Evolutionary conservation across 2,797 vertebrate genomes (phyloP).

Genomic region (Monodelphis domestica): DNA sequence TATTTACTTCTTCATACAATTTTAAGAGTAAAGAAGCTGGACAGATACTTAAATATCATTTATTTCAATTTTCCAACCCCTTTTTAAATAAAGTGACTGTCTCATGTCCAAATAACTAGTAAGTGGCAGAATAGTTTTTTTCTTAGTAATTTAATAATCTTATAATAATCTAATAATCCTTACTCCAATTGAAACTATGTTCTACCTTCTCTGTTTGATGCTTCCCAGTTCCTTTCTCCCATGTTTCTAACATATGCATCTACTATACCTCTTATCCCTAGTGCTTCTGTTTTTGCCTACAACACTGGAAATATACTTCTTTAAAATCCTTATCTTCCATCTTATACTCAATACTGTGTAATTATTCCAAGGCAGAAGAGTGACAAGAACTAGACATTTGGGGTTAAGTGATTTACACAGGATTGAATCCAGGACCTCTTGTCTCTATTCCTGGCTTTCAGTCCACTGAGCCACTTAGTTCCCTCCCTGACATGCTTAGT

Average conservation of each 20-base stretch:
- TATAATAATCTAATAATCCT: too few species aligned
- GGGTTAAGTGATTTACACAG: too few species aligned
- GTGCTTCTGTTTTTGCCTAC: neutral
- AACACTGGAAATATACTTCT: neutral
- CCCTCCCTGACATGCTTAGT: too few species aligned
- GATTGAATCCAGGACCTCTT: too few species aligned
- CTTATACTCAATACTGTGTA: too few species aligned
- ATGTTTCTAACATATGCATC: neutral
- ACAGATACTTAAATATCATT: neutral
- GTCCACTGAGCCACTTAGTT: too few species aligned
- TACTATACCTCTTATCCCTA: neutral
- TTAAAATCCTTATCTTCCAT: too few species aligned
- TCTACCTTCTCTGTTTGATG: neutral
- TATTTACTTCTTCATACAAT: neutral
- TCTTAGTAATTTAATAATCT: too few species aligned
- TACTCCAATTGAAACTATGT: neutral
- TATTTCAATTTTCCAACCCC: neutral
- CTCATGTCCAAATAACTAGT: neutral
- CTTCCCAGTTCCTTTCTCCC: neutral
- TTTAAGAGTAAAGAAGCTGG: neutral
- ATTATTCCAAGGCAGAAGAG: too few species aligned
- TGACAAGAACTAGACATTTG: too few species aligned
- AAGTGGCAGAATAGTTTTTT: neutral
- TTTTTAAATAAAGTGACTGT: neutral
- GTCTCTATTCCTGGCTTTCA: too few species aligned